Evolutionary conservation across 2,113 vertebrate genomes (phyloP).

Genomic region (Lethenteron camtschaticum): DNA sequence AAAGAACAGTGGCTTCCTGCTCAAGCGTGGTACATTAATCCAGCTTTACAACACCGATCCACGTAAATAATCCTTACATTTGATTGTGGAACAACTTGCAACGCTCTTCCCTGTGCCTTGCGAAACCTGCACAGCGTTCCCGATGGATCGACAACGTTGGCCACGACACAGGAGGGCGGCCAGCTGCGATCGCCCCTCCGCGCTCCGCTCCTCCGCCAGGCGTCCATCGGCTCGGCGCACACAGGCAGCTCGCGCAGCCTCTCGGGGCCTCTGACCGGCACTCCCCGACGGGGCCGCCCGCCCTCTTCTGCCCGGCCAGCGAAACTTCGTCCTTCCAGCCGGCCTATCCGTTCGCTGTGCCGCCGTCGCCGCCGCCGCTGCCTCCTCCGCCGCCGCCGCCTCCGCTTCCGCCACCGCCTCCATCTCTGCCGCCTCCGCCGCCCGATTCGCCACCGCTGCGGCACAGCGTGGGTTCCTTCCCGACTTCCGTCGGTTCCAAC

Average conservation of each 20-base stretch:
- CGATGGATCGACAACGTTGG: no score
- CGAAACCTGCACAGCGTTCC: no score
- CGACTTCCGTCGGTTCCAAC: constrained; percentile 71
- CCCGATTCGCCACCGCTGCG: constrained; percentile 75
- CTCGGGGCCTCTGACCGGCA: background rate
- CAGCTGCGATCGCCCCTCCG: constrained; percentile 40
- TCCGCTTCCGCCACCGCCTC: background rate
- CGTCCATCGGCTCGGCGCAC: constrained; percentile 57
- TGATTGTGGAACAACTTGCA: no score
- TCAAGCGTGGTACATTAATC: no score
- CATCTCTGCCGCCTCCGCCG: background rate
- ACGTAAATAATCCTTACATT: no score
- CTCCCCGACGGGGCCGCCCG: no score
- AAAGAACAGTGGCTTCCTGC: no score
- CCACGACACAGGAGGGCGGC: no score
- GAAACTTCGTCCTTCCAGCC: no score
- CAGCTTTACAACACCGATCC: no score
- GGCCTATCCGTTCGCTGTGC: background rate
- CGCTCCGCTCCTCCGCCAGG: constrained; percentile 63
- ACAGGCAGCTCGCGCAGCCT: constrained; percentile 89
- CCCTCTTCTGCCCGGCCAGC: no score
- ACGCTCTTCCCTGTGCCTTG: no score
- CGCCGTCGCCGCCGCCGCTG: background rate
- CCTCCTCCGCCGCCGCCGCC: background rate
- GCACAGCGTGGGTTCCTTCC: constrained; percentile 82